Base-by-base conservation (phyloP, 2,888 invertebrate genomes). In the Neoaliturus tenellus region DNA sequence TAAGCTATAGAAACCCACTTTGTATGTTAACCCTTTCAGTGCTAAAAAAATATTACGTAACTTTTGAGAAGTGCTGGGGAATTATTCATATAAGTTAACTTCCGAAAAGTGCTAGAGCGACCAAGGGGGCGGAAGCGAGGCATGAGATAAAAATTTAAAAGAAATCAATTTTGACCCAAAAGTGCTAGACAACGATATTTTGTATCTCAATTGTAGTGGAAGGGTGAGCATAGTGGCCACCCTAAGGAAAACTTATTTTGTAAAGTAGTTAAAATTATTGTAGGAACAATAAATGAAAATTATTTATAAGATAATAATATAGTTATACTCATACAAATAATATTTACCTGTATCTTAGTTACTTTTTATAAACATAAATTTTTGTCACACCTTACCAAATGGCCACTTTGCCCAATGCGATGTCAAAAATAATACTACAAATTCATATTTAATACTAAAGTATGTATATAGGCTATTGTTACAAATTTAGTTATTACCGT, bases 181-280 rank as follows among this genome's bases (percentile, higher is more conserved):
- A n/a, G n/a, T n/a, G n/a, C n/a, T n/a, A n/a, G n/a, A 55, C 23
- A 55, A n/a, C n/a, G n/a, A n/a, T n/a, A n/a, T n/a, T n/a, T n/a
- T n/a, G n/a, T n/a, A n/a, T n/a, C n/a, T n/a, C n/a, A n/a, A n/a
- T n/a, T 39, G 23, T 80, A 80, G 80, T 55, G 80, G 55, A 80
- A 80, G 55, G 51, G 80, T 55, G 80, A 58, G 80, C 80, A 80
- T 80, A 80, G 80, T 80, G 80, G 80, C 80, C 80, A 80, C 55
- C 28, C 58, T 80, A 80, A 80, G 55, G 58, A 58, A 80, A 55
- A 80, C 55, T 35, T 28, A 55, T 80, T 80, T 80, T 80, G 3
- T 80, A 55, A 55, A 55, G 80, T 6, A 31, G 78, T 48, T 75
- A 80, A 31, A 80, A 80, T 35, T 80, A 41, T 80, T 80, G n/a